phyloP scores from a whole-genome alignment of 2,888 invertebrate species.

The Augiades crinisus region DNA sequence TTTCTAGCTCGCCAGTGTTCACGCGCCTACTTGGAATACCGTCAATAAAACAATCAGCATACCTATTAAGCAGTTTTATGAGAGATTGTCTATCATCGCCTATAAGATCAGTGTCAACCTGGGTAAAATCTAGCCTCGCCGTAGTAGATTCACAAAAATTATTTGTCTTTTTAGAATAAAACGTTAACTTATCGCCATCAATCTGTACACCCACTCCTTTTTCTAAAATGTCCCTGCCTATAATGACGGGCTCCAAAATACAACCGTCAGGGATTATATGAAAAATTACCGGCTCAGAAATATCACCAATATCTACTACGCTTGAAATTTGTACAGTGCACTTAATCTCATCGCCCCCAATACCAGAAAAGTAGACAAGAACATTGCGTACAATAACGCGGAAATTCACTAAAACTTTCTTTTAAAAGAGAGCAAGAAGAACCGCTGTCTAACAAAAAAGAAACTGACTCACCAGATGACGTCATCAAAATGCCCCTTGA shows the following conservation, averaged over 20 bases:
- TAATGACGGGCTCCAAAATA: conserved; percentile 12
- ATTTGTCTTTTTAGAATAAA: background rate
- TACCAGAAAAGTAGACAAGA: conserved; percentile 30
- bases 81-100: conserved; percentile 5
- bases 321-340: conserved; percentile 5
- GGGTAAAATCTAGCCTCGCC: background rate
- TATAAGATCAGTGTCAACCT: conserved; percentile 30
- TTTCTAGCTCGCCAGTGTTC: conserved; percentile 29
- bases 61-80: conserved; percentile 3
- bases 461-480: conserved; percentile 23
- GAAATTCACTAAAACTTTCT: conserved; percentile 10
- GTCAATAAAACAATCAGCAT: conserved; percentile 29
- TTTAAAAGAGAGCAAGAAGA: conserved; percentile 24
- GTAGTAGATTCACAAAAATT: background rate
- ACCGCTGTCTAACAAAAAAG: conserved; percentile 23
- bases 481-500: too few species aligned
- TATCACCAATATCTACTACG: background rate
- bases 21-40: conserved; percentile 32
- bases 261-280: conserved; percentile 14
- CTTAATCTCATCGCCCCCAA: conserved; percentile 27
- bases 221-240: conserved; percentile 27
- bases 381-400: conserved; percentile 28
- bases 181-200: conserved; percentile 5
- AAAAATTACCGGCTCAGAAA: background rate
- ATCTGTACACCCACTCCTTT: conserved; percentile 13